Evolutionary conservation across 2,888 invertebrate genomes (phyloP).

Genomic region (Acleris literana): DNA sequence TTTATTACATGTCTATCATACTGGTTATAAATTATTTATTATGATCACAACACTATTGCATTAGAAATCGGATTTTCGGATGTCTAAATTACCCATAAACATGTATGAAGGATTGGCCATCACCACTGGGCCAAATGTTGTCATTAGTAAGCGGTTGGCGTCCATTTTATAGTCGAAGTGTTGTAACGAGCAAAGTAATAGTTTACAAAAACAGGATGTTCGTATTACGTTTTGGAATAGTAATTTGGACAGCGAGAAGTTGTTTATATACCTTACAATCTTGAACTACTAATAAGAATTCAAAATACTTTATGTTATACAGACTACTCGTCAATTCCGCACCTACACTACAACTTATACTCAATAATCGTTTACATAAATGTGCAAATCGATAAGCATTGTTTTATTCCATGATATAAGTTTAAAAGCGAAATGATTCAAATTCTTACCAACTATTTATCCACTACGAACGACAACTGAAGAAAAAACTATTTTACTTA

Average conservation of each 20-base stretch:
- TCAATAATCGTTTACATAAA: too few relatives aligned
- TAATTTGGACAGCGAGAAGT: slow-evolving; percentile 16
- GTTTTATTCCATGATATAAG: too few relatives aligned
- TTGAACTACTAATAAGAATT: slow-evolving; percentile 15
- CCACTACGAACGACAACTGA: too few relatives aligned
- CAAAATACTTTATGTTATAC: not conserved
- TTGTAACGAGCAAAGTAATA: slow-evolving; percentile 17
- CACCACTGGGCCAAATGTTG: slow-evolving; percentile 15
- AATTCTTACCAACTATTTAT: too few relatives aligned
- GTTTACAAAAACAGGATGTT: slow-evolving; percentile 30
- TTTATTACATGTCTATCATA: too few relatives aligned
- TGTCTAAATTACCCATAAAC: not conserved
- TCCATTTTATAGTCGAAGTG: slow-evolving; percentile 39
- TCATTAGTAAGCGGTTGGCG: slow-evolving; percentile 40
- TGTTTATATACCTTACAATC: not conserved
- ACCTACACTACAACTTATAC: too few relatives aligned
- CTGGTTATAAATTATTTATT: too few relatives aligned
- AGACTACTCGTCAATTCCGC: not conserved
- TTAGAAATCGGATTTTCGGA: not conserved
- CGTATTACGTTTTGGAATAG: slow-evolving; percentile 22
- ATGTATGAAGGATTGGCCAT: slow-evolving; percentile 26
- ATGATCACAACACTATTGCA: not conserved
- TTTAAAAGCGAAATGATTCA: too few relatives aligned
- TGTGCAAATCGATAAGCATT: too few relatives aligned
- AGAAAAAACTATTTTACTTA: too few relatives aligned